These are phyloP conservation scores for Ispidina picta DNA, from an alignment of 2,797 vertebrate species.

Conservation along the genomic window DNA sequence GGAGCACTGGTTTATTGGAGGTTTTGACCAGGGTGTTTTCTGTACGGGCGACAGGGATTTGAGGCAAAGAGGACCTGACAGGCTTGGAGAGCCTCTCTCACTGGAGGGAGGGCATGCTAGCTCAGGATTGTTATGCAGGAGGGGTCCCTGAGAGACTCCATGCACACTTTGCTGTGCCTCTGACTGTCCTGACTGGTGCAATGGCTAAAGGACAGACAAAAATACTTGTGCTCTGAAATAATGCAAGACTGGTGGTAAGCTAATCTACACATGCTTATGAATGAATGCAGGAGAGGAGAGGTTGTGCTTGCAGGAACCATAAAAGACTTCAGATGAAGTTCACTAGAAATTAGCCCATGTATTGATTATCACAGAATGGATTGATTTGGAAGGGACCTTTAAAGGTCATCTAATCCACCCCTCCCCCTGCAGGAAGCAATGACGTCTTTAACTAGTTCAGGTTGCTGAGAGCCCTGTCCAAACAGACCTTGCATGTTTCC, in stretches of 20 bases:
- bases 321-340: neutral
- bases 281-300: neutral
- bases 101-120: rapidly evolving
- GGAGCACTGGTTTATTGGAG: neutral
- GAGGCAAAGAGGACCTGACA: neutral
- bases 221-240: neutral
- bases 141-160: neutral
- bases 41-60: rapidly evolving
- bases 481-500: too few relatives aligned
- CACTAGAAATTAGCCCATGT: neutral
- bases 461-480: too few relatives aligned
- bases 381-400: neutral
- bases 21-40: neutral
- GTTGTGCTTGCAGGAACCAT: neutral
- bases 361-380: neutral
- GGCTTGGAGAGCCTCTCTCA: neutral
- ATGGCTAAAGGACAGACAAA: neutral
- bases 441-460: too few relatives aligned
- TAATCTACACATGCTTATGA: neutral
- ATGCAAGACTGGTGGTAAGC: neutral
- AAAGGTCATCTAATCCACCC: neutral
- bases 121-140: rapidly evolving
- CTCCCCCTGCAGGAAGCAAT: neutral
- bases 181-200: neutral
- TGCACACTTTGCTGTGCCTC: rapidly evolving